These are phyloP conservation scores for Baryphthengus martii DNA, from an alignment of 2,113 vertebrate species.

Conservation along the genomic window DNA sequence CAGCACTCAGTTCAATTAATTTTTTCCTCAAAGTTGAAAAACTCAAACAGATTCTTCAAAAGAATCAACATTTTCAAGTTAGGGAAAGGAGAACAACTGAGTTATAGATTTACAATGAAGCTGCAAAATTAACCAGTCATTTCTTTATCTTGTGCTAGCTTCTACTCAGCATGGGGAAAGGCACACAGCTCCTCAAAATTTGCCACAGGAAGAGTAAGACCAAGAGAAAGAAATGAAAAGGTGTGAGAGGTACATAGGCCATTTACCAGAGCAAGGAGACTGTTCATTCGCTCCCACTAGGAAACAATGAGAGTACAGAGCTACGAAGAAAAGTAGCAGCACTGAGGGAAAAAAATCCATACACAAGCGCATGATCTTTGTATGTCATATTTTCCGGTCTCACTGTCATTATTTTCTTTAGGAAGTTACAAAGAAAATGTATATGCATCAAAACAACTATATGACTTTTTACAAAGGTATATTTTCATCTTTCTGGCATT, in stretches of 20 bases:
- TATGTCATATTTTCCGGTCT: neutral
- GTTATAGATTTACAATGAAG: neutral
- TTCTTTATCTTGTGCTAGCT: neutral
- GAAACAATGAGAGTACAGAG: neutral
- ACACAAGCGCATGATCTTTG: neutral
- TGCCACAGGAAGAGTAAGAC: neutral
- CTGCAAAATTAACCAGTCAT: conserved; percentile 11
- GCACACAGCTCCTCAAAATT: neutral
- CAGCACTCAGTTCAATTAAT: neutral
- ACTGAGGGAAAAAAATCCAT: neutral
- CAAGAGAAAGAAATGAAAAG: neutral
- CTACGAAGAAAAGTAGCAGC: neutral
- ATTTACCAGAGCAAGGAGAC: neutral
- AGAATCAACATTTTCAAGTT: neutral
- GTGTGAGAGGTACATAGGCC: neutral
- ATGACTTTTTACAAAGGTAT: neutral
- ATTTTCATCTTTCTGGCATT: neutral
- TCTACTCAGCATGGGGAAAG: neutral
- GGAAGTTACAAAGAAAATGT: neutral
- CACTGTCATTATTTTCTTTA: neutral
- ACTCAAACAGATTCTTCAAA: neutral
- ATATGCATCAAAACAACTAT: neutral
- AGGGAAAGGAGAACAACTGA: neutral
- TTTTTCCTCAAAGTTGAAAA: neutral
- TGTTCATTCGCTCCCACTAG: neutral